phyloP scores from a whole-genome alignment of 1,140 invertebrate species.

The Brevipalpus yothersi region DNA sequence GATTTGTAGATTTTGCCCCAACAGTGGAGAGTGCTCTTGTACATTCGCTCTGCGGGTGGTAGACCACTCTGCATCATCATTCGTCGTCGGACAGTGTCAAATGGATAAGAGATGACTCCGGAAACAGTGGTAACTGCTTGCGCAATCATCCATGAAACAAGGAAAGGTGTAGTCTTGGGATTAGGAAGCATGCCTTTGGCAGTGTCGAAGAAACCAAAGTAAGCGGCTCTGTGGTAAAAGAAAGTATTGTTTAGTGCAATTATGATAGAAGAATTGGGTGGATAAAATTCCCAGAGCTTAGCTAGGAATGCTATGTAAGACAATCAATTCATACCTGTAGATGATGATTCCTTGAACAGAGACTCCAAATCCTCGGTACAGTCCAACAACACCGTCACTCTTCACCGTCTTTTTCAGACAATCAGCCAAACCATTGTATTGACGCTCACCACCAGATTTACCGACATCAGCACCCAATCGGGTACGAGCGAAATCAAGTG shows the following conservation, averaged over 20 bases:
- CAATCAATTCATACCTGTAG: conserved; percentile 2
- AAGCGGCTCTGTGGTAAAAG: conserved; percentile 33
- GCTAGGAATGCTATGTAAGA: too few relatives aligned
- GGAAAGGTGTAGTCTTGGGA: conserved; percentile 50
- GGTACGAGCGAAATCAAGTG: conserved; percentile 80
- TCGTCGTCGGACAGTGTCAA: conserved; percentile 74
- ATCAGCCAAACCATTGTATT: conserved; percentile 64
- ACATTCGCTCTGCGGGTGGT: conserved; percentile 41
- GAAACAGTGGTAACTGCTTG: conserved; percentile 56
- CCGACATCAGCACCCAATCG: conserved; percentile 62
- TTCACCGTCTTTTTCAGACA: conserved; percentile 68
- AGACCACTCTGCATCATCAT: conserved; percentile 78
- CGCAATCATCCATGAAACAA: conserved; percentile 66
- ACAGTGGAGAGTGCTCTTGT: conserved; percentile 55
- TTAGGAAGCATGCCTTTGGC: conserved; percentile 59
- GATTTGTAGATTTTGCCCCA: conserved; percentile 45
- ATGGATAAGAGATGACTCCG: conserved; percentile 74
- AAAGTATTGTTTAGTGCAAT: neutral
- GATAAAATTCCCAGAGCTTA: too few relatives aligned
- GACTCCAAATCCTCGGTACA: conserved; percentile 78
- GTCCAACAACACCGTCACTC: conserved; percentile 52
- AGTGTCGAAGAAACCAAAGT: conserved; percentile 88
- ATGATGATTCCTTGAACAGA: conserved; percentile 24
- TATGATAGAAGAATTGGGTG: too few relatives aligned
- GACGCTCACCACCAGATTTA: conserved; percentile 46